Base-by-base conservation (phyloP, 2,888 invertebrate species). In the Rambutsinella grinnellia region DNA sequence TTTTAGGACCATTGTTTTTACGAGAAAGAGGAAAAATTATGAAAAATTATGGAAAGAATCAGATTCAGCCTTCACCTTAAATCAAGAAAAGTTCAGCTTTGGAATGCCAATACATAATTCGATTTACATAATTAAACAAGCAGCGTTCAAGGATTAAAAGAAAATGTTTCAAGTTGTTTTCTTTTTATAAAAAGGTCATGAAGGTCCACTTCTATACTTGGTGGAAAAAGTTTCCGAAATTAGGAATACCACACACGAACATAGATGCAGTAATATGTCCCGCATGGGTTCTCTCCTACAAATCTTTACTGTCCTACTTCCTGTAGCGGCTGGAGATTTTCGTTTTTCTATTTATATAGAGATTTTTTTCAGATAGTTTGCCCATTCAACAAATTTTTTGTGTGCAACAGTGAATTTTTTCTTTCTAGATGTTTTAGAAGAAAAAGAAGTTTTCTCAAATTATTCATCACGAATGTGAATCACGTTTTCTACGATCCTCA, bases 231-330 rank as follows among this genome's bases (percentile, higher is more conserved):
- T 17, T 15, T 49, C 19, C 19, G n/a, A 57, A 63, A 63, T 63
- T 71, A 63, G 49, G 70, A 36, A 71, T 57, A 63, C 71, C 71
- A 71, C 71, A 71, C 71, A 71, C 71, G 63, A 71, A 71, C 63
- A 63, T 27, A 63, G n/a, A 70, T 56, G 24, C 49, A 71, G 36
- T 51, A 63, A 56, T 71, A 62, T 26, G 63, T 63, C 71, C 63
- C 71, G 63, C 62, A 60, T 62, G 71, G 57, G 27, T 62, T 54
- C 53, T 19, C 46, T 44, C 54, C 21, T 23, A 36, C 36, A 13
- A 36, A 36, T 36, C 13, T 23, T 54, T 54, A 6, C 23, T 54
- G 21, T 49, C 49, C 19, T 49, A 17, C 19, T 49, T 49, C 19
- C 8, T n/a, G n/a, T n/a, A n/a, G n/a, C n/a, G n/a, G n/a, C n/a